Evolutionary conservation across 1,140 invertebrate genomes (phyloP), one percentile per base, ranked within the genome.

Genomic region (Mercenaria mercenaria): DNA sequence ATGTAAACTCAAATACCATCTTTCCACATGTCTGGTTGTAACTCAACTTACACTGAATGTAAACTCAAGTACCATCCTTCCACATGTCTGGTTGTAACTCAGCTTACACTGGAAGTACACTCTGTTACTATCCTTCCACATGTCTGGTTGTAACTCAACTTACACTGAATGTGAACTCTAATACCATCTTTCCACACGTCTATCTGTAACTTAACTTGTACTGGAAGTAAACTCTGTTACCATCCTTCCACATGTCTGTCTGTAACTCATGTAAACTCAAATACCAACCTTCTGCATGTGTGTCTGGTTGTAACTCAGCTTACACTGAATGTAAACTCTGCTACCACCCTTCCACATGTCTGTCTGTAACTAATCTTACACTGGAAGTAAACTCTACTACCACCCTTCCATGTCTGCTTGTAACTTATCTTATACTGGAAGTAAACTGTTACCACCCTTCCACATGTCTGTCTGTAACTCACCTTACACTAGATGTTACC

Each of bases 191-290:
- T n/a, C n/a, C n/a, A n/a, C n/a, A n/a, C n/a, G n/a, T n/a, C n/a
- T n/a, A n/a, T n/a, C n/a, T n/a, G n/a, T n/a, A n/a, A n/a, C 85
- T 90, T 93, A 96, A 96, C 91, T 97, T 97, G 11, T 98, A 98
- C 96, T 98, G 97, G 96, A 99, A 99, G 95, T 98, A 97, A 88
- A 99, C 97, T 88, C 98, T 96, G 83, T 97, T 97, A 23, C 97
- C 97, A 93, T 97, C 97, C 69, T 96, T 95, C 99, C 99, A 99
- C 98, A 99, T 99, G 91, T 98, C 97, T 4, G 99, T 98, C 91
- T 97, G 96, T 23, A 99, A n/a, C n/a, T n/a, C n/a, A n/a, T n/a
- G n/a, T n/a, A n/a, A n/a, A n/a, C n/a, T n/a, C n/a, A n/a, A n/a
- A n/a, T n/a, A n/a, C n/a, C n/a, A n/a, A n/a, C n/a, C n/a, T n/a